Conservation (phyloP, 2,797 vertebrate genomes). For the Rousettus madagascariensis region DNA sequence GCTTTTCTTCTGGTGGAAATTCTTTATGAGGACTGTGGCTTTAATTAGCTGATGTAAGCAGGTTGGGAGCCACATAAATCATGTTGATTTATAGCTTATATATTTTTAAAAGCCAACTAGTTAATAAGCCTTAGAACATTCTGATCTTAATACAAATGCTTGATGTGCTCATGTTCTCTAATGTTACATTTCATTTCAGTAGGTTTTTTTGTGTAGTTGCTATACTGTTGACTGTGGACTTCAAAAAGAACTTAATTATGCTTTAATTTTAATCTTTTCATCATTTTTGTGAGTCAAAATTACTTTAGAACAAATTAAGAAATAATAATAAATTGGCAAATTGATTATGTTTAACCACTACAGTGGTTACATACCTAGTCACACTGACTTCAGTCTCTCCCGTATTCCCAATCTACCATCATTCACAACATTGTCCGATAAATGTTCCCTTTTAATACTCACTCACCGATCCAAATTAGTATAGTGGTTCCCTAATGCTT, state of each 20-base stretch:
- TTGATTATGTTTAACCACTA: not conserved
- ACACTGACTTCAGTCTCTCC: not conserved
- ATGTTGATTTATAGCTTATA: constrained; percentile 51
- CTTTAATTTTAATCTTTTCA: constrained; percentile 31
- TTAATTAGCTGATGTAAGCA: constrained; percentile 46
- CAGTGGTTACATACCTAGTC: not conserved
- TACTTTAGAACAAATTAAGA: constrained; percentile 54
- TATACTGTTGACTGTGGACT: not conserved
- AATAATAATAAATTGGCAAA: not conserved
- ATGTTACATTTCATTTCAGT: constrained; percentile 39
- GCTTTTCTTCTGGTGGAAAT: constrained; percentile 53
- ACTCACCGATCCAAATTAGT: constrained; percentile 9
- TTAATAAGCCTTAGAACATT: constrained; percentile 58
- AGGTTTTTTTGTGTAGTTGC: not conserved
- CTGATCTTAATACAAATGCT: constrained; percentile 56
- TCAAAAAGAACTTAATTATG: not conserved
- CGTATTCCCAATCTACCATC: not conserved
- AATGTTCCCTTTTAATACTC: constrained; percentile 28
- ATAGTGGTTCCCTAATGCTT: not conserved
- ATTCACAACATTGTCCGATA: not conserved
- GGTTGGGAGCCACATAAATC: constrained; percentile 27
- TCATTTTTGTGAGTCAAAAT: not conserved
- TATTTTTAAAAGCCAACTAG: not conserved
- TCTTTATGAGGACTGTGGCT: constrained; percentile 31
- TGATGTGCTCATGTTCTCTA: constrained; percentile 43